phyloP scores from a whole-genome alignment of 1,140 invertebrate genomes.

The Drosophila suzukii region DNA sequence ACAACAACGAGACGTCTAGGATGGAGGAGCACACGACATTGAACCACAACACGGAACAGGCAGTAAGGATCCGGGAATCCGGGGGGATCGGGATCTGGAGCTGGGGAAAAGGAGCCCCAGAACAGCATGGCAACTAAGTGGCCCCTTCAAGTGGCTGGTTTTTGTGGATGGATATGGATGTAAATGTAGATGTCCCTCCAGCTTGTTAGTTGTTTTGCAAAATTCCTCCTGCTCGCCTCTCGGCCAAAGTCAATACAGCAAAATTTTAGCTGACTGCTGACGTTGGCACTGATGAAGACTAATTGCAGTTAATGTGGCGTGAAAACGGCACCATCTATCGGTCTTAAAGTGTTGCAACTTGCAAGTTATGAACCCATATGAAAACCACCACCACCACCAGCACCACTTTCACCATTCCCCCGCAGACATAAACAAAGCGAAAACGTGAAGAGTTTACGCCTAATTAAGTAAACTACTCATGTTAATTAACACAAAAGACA shows the following conservation, averaged over 20 bases:
- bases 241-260: slow-evolving; percentile 51
- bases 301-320: slow-evolving; percentile 75
- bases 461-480: slow-evolving; percentile 80
- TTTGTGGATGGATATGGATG: slow-evolving; percentile 11
- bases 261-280: slow-evolving; percentile 48
- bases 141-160: slow-evolving; percentile 58
- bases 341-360: slow-evolving; percentile 23
- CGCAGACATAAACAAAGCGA: slow-evolving; percentile 65
- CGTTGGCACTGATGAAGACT: slow-evolving; percentile 77
- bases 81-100: background rate
- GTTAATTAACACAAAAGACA: slow-evolving; percentile 78
- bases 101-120: background rate
- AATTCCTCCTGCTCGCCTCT: slow-evolving; percentile 23
- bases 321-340: slow-evolving; percentile 64
- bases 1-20: slow-evolving; percentile 36
- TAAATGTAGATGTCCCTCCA: slow-evolving; percentile 9
- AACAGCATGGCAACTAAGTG: slow-evolving; percentile 78
- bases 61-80: background rate
- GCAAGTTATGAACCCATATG: slow-evolving; percentile 14
- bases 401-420: slow-evolving; percentile 12
- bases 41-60: slow-evolving; percentile 58
- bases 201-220: slow-evolving; percentile 65
- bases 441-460: slow-evolving; percentile 53
- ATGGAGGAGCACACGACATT: slow-evolving; percentile 59
- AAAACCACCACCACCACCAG: slow-evolving; percentile 6